A percentile compares a stretch with the other conserved stretches of the same genome.
Conservation (phyloP, 2,888 invertebrate species). For the Melitaea athalia region DNA sequence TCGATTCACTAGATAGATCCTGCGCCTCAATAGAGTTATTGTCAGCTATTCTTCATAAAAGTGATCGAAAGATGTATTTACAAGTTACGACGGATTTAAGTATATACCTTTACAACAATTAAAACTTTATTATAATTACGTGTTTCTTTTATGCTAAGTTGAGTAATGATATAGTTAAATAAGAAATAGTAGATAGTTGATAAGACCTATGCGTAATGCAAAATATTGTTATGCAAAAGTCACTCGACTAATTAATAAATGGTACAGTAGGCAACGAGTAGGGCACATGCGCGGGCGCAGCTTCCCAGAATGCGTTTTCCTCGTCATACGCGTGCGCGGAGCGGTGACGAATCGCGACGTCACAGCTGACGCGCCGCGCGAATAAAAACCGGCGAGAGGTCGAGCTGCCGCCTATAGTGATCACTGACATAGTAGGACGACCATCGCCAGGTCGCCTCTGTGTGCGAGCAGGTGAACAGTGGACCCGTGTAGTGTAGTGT, state of each 20-base stretch:
- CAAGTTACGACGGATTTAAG: too few species aligned
- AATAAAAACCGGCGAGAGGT: constrained; percentile 61
- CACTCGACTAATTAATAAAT: constrained; percentile 14
- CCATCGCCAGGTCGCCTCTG: constrained; percentile 3
- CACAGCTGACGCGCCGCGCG: constrained; percentile 65
- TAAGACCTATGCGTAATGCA: constrained; percentile 1
- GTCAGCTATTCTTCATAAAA: too few species aligned
- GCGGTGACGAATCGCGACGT: constrained; percentile 70
- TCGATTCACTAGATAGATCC: too few species aligned
- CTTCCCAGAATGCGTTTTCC: constrained; percentile 80
- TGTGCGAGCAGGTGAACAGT: constrained; percentile 17
- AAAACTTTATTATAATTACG: too few species aligned
- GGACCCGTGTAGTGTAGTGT: constrained; percentile 9
- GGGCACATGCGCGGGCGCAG: constrained; percentile 45
- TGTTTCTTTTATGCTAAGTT: neutral
- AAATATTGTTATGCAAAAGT: neutral
- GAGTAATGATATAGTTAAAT: neutral
- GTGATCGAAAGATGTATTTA: too few species aligned
- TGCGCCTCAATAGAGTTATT: too few species aligned
- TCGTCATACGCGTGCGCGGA: constrained; percentile 50
- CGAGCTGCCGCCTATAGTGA: constrained; percentile 68
- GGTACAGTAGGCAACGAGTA: neutral
- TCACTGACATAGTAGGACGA: constrained; percentile 25
- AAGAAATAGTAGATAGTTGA: neutral
- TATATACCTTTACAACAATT: too few species aligned